phyloP scores from a whole-genome alignment of 2,888 invertebrate species.

The Charanyca ferruginea region DNA sequence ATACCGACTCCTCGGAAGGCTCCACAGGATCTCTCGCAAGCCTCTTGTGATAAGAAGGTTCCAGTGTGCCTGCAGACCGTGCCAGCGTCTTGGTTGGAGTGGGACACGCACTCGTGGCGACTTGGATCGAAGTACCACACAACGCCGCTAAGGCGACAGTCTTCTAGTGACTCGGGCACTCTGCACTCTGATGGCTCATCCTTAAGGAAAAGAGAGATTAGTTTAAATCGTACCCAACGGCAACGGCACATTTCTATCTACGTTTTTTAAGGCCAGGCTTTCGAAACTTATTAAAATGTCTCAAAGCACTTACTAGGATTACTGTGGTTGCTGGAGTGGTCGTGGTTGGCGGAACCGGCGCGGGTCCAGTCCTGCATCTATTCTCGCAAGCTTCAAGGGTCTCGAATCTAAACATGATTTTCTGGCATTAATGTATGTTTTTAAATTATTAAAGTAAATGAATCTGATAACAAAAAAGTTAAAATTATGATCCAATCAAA shows the following conservation, averaged over 20 bases:
- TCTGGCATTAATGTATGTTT: neutral
- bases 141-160: constrained; percentile 70
- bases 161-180: constrained; percentile 68
- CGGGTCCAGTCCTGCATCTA: constrained; percentile 85
- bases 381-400: constrained; percentile 91
- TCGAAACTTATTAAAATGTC: neutral
- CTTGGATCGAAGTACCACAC: constrained; percentile 78
- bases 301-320: constrained; percentile 31
- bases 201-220: constrained; percentile 46
- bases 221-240: neutral
- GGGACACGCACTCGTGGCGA: constrained; percentile 84
- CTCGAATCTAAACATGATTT: constrained; percentile 90
- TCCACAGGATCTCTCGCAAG: constrained; percentile 95
- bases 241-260: no score
- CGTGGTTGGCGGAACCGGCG: constrained; percentile 61
- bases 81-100: constrained; percentile 83
- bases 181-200: constrained; percentile 68
- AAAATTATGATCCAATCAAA: neutral
- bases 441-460: neutral
- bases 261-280: no score
- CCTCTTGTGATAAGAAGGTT: constrained; percentile 93
- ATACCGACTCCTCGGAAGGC: constrained; percentile 90
- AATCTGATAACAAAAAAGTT: neutral
- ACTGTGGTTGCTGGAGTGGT: constrained; percentile 61
- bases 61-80: constrained; percentile 93